These are phyloP conservation scores for Adineta ricciae DNA, from an alignment of 2,888 invertebrate species.

Conservation along the genomic window DNA sequence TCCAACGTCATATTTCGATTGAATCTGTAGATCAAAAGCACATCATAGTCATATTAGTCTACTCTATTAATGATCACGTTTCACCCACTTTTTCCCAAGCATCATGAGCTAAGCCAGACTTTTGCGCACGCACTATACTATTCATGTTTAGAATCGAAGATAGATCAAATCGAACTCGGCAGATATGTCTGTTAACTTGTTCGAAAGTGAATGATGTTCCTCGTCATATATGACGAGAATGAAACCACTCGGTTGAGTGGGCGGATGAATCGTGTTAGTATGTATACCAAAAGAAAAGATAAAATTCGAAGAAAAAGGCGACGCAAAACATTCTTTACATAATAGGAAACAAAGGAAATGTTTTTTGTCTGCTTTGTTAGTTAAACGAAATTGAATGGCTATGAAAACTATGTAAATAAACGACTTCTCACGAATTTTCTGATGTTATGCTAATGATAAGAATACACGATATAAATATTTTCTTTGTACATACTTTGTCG, in stretches of 20 bases:
- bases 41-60: neutral
- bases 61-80: too few relatives aligned
- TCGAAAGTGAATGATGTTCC: too few relatives aligned
- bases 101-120: neutral
- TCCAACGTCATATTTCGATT: conserved; percentile 22
- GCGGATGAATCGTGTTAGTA: neutral
- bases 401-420: neutral
- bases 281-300: neutral
- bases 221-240: too few relatives aligned
- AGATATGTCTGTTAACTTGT: too few relatives aligned
- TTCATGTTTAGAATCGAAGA: neutral
- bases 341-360: too few relatives aligned
- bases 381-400: neutral
- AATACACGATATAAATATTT: too few relatives aligned
- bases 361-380: neutral
- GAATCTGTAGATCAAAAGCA: neutral
- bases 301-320: neutral
- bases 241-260: neutral
- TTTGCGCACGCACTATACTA: neutral
- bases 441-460: too few relatives aligned
- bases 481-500: neutral
- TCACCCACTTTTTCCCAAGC: neutral
- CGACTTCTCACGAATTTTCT: neutral
- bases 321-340: too few relatives aligned
- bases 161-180: too few relatives aligned